Evolutionary conservation across 1,140 invertebrate genomes (phyloP).

Genomic region (Drosophila eugracilis): DNA sequence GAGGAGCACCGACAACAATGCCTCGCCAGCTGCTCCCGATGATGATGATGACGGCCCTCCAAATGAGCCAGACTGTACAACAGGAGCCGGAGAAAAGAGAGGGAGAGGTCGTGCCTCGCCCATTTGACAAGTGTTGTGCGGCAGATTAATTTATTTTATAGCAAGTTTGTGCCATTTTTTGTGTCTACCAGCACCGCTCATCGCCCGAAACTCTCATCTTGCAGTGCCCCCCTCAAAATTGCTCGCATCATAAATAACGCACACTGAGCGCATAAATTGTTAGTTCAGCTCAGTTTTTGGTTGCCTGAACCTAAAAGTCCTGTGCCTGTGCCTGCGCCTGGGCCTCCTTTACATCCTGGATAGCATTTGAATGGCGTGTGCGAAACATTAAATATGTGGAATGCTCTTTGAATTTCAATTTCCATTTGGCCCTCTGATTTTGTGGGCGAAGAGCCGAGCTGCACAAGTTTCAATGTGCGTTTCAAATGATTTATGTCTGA

Average conservation of each 20-base stretch:
- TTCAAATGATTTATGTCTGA: conserved; percentile 48
- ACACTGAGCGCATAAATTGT: conserved; percentile 63
- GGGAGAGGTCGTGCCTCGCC: conserved; percentile 14
- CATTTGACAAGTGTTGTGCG: conserved; percentile 62
- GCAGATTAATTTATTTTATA: conserved; percentile 77
- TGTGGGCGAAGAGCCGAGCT: not conserved
- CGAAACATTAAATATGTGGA: conserved; percentile 51
- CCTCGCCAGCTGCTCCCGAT: conserved; percentile 39
- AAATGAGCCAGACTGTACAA: conserved; percentile 51
- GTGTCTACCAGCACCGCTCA: conserved; percentile 21
- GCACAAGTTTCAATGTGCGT: conserved; percentile 23
- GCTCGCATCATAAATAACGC: conserved; percentile 62
- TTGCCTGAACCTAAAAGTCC: conserved; percentile 10
- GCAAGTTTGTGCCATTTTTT: conserved; percentile 67
- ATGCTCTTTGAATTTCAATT: conserved; percentile 56
- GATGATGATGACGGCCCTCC: conserved; percentile 38
- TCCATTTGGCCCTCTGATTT: conserved; percentile 22
- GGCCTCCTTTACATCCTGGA: conserved; percentile 9
- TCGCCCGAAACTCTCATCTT: conserved; percentile 7
- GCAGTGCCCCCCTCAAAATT: conserved; percentile 28
- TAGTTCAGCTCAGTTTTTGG: conserved; percentile 9
- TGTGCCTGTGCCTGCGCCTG: not conserved
- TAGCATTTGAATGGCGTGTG: conserved; percentile 42
- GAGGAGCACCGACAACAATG: conserved; percentile 19
- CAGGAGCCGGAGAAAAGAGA: too few relatives aligned